Evolutionary conservation across 1,140 invertebrate genomes (phyloP).

Genomic region (Drosophila nigrodunni): DNA sequence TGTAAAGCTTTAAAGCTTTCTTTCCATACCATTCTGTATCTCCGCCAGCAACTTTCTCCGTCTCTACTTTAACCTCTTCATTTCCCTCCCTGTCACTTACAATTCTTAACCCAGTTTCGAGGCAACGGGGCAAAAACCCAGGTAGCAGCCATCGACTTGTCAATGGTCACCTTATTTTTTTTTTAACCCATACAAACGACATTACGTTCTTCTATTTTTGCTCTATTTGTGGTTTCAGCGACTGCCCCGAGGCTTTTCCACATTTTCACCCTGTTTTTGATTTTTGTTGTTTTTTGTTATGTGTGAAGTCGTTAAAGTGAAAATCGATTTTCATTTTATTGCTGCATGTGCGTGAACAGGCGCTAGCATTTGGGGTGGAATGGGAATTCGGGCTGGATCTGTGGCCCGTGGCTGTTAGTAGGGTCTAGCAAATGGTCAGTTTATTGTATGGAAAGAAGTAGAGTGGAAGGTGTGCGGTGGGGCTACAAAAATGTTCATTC

Average conservation of each 20-base stretch:
- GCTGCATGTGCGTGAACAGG: slow-evolving; percentile 60
- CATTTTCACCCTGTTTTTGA: slow-evolving; percentile 49
- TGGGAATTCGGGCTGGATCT: neutral
- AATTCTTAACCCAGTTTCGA: slow-evolving; percentile 73
- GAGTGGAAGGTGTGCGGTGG: neutral
- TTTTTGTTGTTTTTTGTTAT: slow-evolving; percentile 44
- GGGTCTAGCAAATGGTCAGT: slow-evolving; percentile 24
- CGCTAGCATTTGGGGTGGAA: slow-evolving; percentile 1
- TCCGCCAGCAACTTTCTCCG: neutral
- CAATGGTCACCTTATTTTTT: slow-evolving; percentile 56
- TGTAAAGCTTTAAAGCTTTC: neutral
- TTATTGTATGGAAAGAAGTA: neutral
- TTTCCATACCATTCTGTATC: neutral
- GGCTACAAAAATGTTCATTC: slow-evolving; percentile 57
- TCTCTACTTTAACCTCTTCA: neutral
- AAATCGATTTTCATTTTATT: slow-evolving; percentile 81
- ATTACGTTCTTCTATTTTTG: slow-evolving; percentile 57
- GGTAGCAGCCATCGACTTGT: slow-evolving; percentile 27
- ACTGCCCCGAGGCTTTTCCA: slow-evolving; percentile 55
- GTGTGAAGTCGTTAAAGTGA: slow-evolving; percentile 82
- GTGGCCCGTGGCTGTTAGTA: slow-evolving; percentile 28
- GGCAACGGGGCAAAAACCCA: slow-evolving; percentile 6
- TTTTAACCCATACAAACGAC: slow-evolving; percentile 27
- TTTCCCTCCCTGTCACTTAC: slow-evolving; percentile 29
- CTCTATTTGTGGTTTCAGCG: slow-evolving; percentile 65